These are phyloP conservation scores for Eurytoma californica DNA, from an alignment of 2,888 invertebrate genomes.

Conservation along the genomic window DNA sequence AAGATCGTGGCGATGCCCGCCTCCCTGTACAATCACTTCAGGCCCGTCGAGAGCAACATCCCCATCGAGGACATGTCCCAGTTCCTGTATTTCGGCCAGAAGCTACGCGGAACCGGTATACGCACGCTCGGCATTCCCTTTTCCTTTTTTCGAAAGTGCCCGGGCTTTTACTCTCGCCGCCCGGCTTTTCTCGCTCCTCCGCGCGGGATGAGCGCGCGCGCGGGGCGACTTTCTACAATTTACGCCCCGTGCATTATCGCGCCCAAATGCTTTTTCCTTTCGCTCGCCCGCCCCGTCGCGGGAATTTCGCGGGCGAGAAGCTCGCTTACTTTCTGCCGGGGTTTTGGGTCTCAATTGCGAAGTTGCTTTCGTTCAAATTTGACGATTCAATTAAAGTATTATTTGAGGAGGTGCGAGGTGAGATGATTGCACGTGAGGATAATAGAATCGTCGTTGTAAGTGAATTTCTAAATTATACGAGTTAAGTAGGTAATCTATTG, in stretches of 20 bases:
- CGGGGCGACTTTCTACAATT: slow-evolving; percentile 42
- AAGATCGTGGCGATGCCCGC: slow-evolving; percentile 79
- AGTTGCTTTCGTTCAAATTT: too few relatives aligned
- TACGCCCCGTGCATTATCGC: slow-evolving; percentile 3
- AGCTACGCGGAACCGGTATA: slow-evolving; percentile 72
- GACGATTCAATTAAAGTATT: too few relatives aligned
- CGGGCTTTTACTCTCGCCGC: slow-evolving; percentile 46
- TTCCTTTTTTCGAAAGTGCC: slow-evolving; percentile 45
- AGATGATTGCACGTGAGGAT: too few relatives aligned
- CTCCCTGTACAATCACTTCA: slow-evolving; percentile 80
- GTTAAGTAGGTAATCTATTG: too few relatives aligned
- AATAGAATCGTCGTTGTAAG: too few relatives aligned
- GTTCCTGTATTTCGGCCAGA: slow-evolving; percentile 84
- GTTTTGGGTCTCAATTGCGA: too few relatives aligned
- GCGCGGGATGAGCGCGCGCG: slow-evolving; percentile 5
- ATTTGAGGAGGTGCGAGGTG: too few relatives aligned
- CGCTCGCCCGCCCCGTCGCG: too few relatives aligned
- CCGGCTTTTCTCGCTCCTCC: slow-evolving; percentile 4
- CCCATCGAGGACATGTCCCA: slow-evolving; percentile 82
- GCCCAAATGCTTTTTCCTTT: neutral
- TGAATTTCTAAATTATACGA: too few relatives aligned
- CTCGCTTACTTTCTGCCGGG: too few relatives aligned
- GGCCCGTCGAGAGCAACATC: slow-evolving; percentile 80
- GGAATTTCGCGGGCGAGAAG: too few relatives aligned
- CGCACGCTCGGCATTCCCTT: neutral